phyloP scores from a whole-genome alignment of 2,797 vertebrate species.

The Phoxinus dragarum region DNA sequence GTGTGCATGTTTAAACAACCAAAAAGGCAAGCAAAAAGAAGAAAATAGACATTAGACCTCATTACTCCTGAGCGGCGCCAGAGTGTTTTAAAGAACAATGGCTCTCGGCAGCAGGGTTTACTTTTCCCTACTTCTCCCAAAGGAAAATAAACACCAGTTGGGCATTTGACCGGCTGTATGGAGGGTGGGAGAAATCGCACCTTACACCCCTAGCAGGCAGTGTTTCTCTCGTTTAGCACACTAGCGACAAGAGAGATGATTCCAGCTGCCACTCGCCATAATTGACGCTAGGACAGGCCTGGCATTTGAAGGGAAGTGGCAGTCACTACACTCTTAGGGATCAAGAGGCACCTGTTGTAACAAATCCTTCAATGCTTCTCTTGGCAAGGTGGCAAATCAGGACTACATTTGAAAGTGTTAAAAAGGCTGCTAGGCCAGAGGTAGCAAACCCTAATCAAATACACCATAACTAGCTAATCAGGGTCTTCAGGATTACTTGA shows the following conservation, averaged over 20 bases:
- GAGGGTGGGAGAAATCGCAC: constrained; percentile 46
- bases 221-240: not conserved
- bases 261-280: constrained; percentile 5
- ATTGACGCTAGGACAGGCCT: not conserved
- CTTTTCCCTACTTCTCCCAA: constrained; percentile 39
- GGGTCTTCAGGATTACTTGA: not conserved
- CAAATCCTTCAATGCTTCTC: not conserved
- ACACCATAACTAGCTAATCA: not conserved
- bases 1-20: constrained; percentile 6
- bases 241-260: not conserved
- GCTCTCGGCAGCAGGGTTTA: constrained; percentile 44
- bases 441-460: not conserved
- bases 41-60: constrained; percentile 28
- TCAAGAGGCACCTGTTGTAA: constrained; percentile 21
- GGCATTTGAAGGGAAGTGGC: not conserved
- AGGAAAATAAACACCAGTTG: constrained; percentile 50
- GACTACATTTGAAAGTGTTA: not conserved
- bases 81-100: constrained; percentile 48
- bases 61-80: constrained; percentile 26
- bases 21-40: constrained; percentile 16
- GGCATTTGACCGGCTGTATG: constrained; percentile 29
- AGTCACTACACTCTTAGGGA: not conserved
- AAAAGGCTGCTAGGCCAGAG: not conserved
- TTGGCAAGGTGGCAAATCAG: not conserved
- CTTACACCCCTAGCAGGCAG: constrained; percentile 9